A percentile compares a stretch with the other conserved stretches of the same genome.
These are phyloP conservation scores for Potamarius usumacintae DNA, from an alignment of 2,113 vertebrate genomes.

Conservation along the genomic window DNA sequence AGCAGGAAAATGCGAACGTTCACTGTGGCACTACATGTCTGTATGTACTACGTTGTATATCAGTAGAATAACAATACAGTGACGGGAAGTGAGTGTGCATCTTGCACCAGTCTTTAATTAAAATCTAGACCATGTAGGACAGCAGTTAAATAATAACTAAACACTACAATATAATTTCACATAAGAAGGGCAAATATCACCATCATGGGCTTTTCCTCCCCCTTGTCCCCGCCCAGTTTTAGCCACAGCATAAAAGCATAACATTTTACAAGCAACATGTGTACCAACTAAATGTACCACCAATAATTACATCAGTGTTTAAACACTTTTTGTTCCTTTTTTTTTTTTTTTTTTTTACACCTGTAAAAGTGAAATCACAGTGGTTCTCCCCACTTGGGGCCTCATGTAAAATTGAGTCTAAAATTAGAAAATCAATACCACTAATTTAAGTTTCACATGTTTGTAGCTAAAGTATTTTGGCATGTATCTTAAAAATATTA, in stretches of 20 bases:
- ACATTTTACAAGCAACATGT: slow-evolving; percentile 35
- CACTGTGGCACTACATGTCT: neutral
- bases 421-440: slow-evolving; percentile 45
- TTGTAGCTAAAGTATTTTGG: slow-evolving; percentile 37
- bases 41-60: neutral
- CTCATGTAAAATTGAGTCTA: slow-evolving; percentile 40
- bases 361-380: slow-evolving; percentile 53
- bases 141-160: slow-evolving; percentile 9
- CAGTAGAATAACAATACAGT: neutral
- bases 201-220: neutral
- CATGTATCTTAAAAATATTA: slow-evolving; percentile 18
- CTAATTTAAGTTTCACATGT: slow-evolving; percentile 12
- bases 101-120: slow-evolving; percentile 41
- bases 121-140: slow-evolving; percentile 37
- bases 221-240: neutral
- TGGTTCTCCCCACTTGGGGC: slow-evolving; percentile 43
- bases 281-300: slow-evolving; percentile 19
- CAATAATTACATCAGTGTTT: slow-evolving; percentile 30
- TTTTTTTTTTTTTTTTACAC: slow-evolving; percentile 20
- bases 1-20: neutral
- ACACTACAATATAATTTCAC: slow-evolving; percentile 24
- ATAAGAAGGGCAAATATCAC: slow-evolving; percentile 1
- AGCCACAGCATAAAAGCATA: slow-evolving; percentile 26
- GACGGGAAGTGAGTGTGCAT: slow-evolving; percentile 8
- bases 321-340: slow-evolving; percentile 10